Base-by-base conservation (phyloP, 2,888 invertebrate genomes). In the Chromoteleia sp. region DNA sequence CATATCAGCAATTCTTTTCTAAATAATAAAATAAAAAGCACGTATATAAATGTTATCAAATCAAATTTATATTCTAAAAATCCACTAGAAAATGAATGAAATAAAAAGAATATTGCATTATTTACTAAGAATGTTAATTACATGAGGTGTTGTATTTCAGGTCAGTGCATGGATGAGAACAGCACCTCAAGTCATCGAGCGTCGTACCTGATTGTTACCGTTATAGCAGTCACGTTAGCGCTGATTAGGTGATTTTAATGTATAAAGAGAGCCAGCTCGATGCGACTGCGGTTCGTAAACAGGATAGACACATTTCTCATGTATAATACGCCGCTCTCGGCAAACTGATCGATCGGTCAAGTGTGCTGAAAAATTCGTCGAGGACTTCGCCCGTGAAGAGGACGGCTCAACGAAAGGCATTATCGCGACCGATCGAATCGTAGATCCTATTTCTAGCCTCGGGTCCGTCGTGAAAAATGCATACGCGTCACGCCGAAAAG, bases 121-220 rank as follows among this genome's bases (percentile, higher is more conserved):
- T n/a, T 14, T 14, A 41, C 0, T 5, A 4, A 4, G 12, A 17
- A 12, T 12, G 14, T 14, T 7, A 15, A 41, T 45, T 61, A 17
- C 41, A 56, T 43, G n/a, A 52, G 8, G 21, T 21, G 30, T 77
- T 19, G 48, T 12, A 41, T 92, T 92, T 3, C 93, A 95, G 95
- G 95, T 86, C 94, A 95, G 91, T 95, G 95, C 92, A 93, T 93
- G 87, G 93, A 93, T 87, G 92, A 92, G 59, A 93, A 91, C 84
- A 88, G 88, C 82, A 90, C 88, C 33, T 80, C 70, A 71, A 87
- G 83, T 83, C 84, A 80, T 74, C 86, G 86, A 70, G 87, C 90
- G 75, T 87, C 88, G 84, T 85, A 87, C 81, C 85, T 90, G 84
- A 86, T 88, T 83, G 85, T 89, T 81, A 85, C 88, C 74, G 82